Evolutionary conservation across 2,113 vertebrate species (phyloP), one percentile per base, ranked within the genome.

Genomic region (Emberiza fucata): DNA sequence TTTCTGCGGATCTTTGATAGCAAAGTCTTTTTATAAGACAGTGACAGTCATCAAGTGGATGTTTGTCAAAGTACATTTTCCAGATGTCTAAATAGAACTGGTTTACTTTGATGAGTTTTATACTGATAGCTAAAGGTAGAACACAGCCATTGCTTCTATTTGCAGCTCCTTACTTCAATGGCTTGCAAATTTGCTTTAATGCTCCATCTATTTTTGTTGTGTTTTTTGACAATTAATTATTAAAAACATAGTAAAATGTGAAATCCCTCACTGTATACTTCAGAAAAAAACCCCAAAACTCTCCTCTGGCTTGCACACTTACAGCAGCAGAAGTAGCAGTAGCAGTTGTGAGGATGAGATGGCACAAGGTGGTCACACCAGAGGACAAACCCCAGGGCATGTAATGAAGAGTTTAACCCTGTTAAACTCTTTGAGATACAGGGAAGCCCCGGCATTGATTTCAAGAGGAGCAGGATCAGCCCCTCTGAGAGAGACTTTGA

Each of bases 1-100:
- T 94, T 97, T 97, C 95, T 96, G 75, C 29, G 23, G 78, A 95
- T 96, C 97, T 97, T 97, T 96, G 88, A 97, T 97, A 97, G 96
- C 95, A 95, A 97, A 97, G 93, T 95, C 86, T 97, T 81, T 98
- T 97, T 95, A 91, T 96, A 96, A 95, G 96, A 93, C 72, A 88
- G 81, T 97, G 96, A 96, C 95, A 97, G 90, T 96, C 95, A 96
- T 97, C 97, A 96, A 96, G 77, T 39, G 86, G 92, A 96, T 98
- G 95, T 97, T 97, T 97, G 96, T 97, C 97, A 96, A 95, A 97
- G 96, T 96, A 93, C 92, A 86, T 96, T 98, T 97, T 97, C 96
- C 93, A 97, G 96, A 96, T 96, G 97, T 98, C 96, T 96, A 97
- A 98, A 98, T 97, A 97, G 95, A 96, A 96, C 90, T 92, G 94